A percentile compares a stretch with the other conserved stretches of the same genome.
These are phyloP conservation scores for Bettongia penicillata DNA, from an alignment of 2,113 vertebrate genomes.

Conservation along the genomic window DNA sequence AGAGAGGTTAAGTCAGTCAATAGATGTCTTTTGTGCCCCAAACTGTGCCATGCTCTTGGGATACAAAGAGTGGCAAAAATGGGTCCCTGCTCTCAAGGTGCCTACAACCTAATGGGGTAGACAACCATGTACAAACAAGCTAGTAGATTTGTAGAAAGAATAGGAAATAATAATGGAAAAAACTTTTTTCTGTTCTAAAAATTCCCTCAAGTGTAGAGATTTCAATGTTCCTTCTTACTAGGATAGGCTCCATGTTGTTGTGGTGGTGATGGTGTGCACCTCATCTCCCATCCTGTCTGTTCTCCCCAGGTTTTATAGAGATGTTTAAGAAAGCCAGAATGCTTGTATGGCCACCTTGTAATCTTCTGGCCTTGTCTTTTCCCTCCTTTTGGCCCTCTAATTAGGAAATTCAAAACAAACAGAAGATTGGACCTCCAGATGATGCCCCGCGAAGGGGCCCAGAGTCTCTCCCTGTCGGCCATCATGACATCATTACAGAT, in stretches of 20 bases:
- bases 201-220: neutral
- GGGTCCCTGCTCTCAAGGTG: neutral
- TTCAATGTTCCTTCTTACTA: neutral
- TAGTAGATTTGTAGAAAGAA: neutral
- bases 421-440: constrained; percentile 92
- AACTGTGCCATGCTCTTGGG: neutral
- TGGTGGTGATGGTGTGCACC: neutral
- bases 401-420: constrained; percentile 98
- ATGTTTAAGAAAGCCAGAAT: neutral
- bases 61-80: neutral
- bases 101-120: neutral
- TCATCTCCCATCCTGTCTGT: neutral
- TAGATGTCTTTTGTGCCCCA: neutral
- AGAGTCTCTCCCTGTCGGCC: constrained; percentile 94
- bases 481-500: constrained; percentile 98
- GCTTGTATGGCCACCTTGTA: neutral
- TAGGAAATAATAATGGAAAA: neutral
- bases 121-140: neutral
- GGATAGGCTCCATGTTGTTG: neutral
- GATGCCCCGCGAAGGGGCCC: constrained; percentile 93
- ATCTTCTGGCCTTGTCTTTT: constrained; percentile 26
- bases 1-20: neutral
- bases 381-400: constrained; percentile 19
- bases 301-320: too few species aligned
- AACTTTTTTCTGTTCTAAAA: neutral